Evolutionary conservation across 1,140 invertebrate species (phyloP).

Genomic region (Drosophila mayri): DNA sequence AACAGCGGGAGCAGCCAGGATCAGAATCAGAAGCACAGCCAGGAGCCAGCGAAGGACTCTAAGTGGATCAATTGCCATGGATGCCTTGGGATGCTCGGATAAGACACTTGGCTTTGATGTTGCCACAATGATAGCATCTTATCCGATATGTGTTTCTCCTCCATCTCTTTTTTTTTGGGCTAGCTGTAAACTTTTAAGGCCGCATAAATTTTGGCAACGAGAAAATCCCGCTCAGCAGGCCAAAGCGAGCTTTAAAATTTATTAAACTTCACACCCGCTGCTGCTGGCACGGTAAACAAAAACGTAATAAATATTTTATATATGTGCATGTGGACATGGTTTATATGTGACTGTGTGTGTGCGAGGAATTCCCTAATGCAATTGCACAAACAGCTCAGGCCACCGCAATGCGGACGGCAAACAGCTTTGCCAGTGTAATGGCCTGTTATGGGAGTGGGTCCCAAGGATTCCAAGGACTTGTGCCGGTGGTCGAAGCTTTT

Average conservation of each 20-base stretch:
- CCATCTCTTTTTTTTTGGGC: not conserved
- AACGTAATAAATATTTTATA: conserved; percentile 45
- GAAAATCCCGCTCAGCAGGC: conserved; percentile 22
- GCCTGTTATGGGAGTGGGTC: conserved; percentile 19
- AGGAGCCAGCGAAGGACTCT: conserved; percentile 22
- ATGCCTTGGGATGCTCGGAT: conserved; percentile 17
- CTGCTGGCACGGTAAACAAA: conserved; percentile 24
- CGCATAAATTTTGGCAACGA: conserved; percentile 13
- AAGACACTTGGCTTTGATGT: conserved; percentile 34
- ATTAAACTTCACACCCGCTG: conserved; percentile 27
- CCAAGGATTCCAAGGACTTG: conserved; percentile 24
- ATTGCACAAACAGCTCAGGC: conserved; percentile 61
- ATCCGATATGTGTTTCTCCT: not conserved
- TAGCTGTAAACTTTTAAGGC: conserved; percentile 12
- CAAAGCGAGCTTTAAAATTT: conserved; percentile 39
- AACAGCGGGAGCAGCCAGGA: conserved; percentile 39
- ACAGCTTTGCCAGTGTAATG: conserved; percentile 64
- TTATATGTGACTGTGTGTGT: not conserved
- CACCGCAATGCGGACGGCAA: conserved; percentile 58
- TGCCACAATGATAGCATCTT: conserved; percentile 19
- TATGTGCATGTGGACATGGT: conserved; percentile 7
- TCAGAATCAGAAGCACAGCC: conserved; percentile 1
- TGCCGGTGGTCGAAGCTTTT: not conserved
- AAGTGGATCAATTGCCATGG: conserved; percentile 29
- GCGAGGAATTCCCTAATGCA: conserved; percentile 61